Evolutionary conservation across 2,888 invertebrate species (phyloP).

Genomic region (Timema cristinae): DNA sequence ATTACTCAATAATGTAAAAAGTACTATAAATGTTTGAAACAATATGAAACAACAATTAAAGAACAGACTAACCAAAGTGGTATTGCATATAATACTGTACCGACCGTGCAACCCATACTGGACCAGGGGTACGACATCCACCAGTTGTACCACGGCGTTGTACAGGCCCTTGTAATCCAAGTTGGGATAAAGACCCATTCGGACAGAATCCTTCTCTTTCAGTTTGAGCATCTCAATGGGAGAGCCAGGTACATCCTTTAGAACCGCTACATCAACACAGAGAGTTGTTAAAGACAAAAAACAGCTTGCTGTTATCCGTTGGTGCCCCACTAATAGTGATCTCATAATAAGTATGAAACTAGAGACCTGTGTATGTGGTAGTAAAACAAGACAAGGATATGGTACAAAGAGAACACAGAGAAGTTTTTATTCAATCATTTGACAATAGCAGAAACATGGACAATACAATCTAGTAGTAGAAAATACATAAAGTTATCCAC

Average conservation of each 20-base stretch:
- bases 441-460: too few species aligned
- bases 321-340: too few species aligned
- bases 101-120: slow-evolving; percentile 82
- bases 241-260: slow-evolving; percentile 93
- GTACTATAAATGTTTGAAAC: too few species aligned
- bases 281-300: background rate
- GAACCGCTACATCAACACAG: slow-evolving; percentile 63
- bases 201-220: slow-evolving; percentile 76
- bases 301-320: too few species aligned
- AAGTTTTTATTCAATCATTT: too few species aligned
- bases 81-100: slow-evolving; percentile 22
- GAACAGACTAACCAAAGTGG: too few species aligned
- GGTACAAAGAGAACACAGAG: too few species aligned
- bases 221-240: slow-evolving; percentile 88
- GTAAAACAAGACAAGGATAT: too few species aligned
- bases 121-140: slow-evolving; percentile 90
- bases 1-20: too few species aligned
- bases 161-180: slow-evolving; percentile 95
- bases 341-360: too few species aligned
- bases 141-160: slow-evolving; percentile 81
- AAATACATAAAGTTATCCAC: slow-evolving; percentile 40
- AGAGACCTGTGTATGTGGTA: too few species aligned
- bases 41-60: too few species aligned
- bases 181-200: slow-evolving; percentile 92
- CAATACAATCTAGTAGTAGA: background rate